A percentile compares a stretch with the other conserved stretches of the same genome.
Conservation (phyloP, 2,797 vertebrate genomes). For the Sphenopsis melanotis region DNA sequence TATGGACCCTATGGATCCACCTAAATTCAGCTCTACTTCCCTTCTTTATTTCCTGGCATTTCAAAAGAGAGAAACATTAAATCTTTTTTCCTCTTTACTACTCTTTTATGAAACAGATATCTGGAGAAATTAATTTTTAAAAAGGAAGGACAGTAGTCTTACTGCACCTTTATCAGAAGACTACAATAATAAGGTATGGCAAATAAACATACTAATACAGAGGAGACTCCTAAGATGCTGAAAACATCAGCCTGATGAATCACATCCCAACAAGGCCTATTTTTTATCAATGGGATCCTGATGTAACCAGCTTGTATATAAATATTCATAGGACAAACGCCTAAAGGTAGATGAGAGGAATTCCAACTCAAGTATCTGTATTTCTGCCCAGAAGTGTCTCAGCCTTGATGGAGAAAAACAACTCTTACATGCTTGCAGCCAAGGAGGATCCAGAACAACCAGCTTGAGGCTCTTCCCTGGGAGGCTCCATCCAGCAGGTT, state of each 20-base stretch:
- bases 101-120: background rate
- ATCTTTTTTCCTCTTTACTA: background rate
- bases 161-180: background rate
- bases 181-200: background rate
- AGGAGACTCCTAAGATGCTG: background rate
- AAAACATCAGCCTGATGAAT: background rate
- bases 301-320: background rate
- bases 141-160: background rate
- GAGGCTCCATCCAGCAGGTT: background rate
- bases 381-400: background rate
- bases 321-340: background rate
- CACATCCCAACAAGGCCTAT: background rate
- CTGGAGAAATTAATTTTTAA: constrained; percentile 16
- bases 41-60: background rate
- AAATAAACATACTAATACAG: background rate
- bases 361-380: background rate
- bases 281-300: background rate
- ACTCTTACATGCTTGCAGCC: background rate
- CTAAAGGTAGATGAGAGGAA: background rate
- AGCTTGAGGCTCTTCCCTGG: rapidly evolving
- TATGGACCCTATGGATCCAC: background rate
- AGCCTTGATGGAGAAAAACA: background rate
- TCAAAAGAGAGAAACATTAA: background rate
- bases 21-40: background rate
- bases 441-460: background rate